Base-by-base conservation (phyloP, 35 echinoderm and acorn worm genomes). In the Lytechinus pictus region DNA sequence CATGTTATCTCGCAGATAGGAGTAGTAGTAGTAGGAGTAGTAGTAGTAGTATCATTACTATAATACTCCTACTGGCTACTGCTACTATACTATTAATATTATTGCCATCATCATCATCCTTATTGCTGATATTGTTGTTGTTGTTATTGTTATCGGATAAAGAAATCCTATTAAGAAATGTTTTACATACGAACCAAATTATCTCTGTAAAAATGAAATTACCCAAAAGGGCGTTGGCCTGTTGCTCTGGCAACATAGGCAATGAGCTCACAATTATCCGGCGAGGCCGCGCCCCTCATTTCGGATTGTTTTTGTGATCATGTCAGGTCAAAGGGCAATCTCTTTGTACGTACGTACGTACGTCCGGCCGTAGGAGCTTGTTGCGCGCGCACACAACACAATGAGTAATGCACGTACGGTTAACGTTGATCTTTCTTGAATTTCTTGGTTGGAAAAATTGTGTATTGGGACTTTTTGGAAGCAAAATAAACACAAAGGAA, bases 261-360 rank as follows among this genome's bases (percentile, higher is more conserved):
- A 52, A 90, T 90, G 66, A 8, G 66, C 33, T 44, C 33, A 44
- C 33, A 1, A n/a, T 44, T 44, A 44, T 44, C 33, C 33, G 33
- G 33, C 33, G 33, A 44, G 33, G 33, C 33, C 52, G 52, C 52
- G 33, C 5, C 52, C 88, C 88, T 33, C 88, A 90, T 90, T 51
- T 79, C 88, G 88, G 52, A 90, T 44, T 44, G 88, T 90, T 90
- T 21, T 90, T 90, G 88, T 90, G 88, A 90, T 13, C 88, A 90
- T 9, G 9, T 5, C 19, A 24, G 66, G 66, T 79, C 28, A 90
- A 90, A 54, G 52, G 29, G 7, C 88, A 90, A 90, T n/a, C 28
- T 90, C 88, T 90, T 90, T 90, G 88, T 90, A 10, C 52, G 33
- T 44, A 44, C 33, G 33, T 10, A 44, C 16, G 16, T 10, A 72